A percentile compares a stretch with the other conserved stretches of the same genome.
phyloP scores from a whole-genome alignment of 2,797 vertebrate species.

The Urophycis tenuis region DNA sequence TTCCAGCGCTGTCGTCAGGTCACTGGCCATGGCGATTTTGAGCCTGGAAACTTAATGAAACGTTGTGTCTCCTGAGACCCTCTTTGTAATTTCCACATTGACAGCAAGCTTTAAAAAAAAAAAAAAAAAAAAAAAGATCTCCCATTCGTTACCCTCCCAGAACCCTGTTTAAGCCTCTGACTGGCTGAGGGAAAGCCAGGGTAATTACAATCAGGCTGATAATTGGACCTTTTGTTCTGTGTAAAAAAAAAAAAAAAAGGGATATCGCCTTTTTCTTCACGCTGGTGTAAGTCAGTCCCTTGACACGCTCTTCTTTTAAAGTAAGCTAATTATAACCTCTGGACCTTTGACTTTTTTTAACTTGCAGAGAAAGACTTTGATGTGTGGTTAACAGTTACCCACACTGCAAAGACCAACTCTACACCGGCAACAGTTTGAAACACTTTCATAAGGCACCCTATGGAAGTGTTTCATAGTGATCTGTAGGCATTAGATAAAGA shows the following conservation, averaged over 20 bases:
- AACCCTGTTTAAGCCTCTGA: slow-evolving; percentile 59
- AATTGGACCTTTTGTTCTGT: slow-evolving; percentile 65
- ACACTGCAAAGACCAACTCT: not conserved
- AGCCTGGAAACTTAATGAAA: slow-evolving; percentile 60
- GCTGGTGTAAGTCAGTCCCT: slow-evolving; percentile 6
- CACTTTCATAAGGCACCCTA: not conserved
- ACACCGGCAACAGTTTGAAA: not conserved
- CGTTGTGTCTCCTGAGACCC: slow-evolving; percentile 49
- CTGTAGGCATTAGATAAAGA: not conserved
- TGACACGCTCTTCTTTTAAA: slow-evolving; percentile 24
- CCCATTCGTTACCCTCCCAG: slow-evolving; percentile 33
- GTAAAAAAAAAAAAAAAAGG: slow-evolving; percentile 30
- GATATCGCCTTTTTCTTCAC: slow-evolving; percentile 14
- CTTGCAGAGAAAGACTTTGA: slow-evolving; percentile 19
- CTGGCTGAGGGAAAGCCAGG: slow-evolving; percentile 56
- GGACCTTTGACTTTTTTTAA: slow-evolving; percentile 25
- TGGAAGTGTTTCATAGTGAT: too few species aligned
- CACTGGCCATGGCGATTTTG: slow-evolving; percentile 26
- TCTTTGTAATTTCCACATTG: slow-evolving; percentile 49
- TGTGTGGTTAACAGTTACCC: not conserved
- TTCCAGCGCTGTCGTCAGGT: slow-evolving; percentile 53
- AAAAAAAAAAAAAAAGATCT: slow-evolving; percentile 39
- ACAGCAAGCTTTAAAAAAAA: too few species aligned
- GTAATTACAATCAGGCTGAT: slow-evolving; percentile 65
- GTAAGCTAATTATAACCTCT: slow-evolving; percentile 54